Evolutionary conservation across 2,113 vertebrate genomes (phyloP).

Genomic region (Oryzias javanicus): DNA sequence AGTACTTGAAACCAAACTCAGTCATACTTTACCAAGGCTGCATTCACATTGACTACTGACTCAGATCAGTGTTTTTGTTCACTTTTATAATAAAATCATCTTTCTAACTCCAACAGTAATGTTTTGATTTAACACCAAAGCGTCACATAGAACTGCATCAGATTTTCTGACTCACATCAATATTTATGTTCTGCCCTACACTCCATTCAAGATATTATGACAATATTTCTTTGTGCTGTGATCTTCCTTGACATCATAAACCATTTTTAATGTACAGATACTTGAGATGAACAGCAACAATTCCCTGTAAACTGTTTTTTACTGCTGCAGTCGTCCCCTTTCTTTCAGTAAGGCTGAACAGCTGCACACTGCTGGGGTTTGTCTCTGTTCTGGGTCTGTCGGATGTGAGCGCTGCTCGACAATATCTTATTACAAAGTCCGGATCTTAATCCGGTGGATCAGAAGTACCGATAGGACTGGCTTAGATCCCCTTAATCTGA

Average conservation of each 20-base stretch:
- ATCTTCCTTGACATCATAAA: conserved; percentile 3
- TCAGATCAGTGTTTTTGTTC: too few species aligned
- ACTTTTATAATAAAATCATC: conserved; percentile 4
- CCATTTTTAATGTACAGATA: conserved; percentile 26
- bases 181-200: conserved; percentile 12
- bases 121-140: background rate
- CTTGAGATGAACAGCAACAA: conserved; percentile 29
- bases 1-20: too few species aligned
- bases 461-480: too few species aligned
- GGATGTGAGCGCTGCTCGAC: too few species aligned
- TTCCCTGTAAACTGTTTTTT: conserved; percentile 12
- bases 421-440: too few species aligned
- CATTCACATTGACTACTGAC: background rate
- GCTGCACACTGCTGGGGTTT: background rate
- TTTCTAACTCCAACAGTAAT: background rate
- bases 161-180: conserved; percentile 28
- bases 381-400: background rate
- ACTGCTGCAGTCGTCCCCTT: background rate
- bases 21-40: background rate
- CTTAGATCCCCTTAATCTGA: too few species aligned
- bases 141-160: background rate
- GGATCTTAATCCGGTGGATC: too few species aligned
- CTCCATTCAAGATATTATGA: conserved; percentile 47
- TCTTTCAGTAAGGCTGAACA: conserved; percentile 26
- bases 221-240: conserved; percentile 37